Evolutionary conservation across 1,140 invertebrate species (phyloP).

Genomic region (Helicoverpa armigera): DNA sequence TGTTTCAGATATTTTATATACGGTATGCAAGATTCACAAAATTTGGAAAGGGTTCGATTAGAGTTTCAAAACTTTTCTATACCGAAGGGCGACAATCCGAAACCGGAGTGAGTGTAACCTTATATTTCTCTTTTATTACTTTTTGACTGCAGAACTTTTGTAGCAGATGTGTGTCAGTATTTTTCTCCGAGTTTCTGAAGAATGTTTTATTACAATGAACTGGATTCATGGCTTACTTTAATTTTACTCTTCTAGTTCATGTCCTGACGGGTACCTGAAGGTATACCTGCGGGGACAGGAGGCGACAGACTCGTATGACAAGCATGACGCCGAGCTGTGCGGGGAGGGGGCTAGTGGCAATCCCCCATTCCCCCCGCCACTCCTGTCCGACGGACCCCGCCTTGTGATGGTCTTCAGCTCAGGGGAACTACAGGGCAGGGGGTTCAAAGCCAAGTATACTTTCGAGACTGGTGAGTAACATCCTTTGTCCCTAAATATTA

Average conservation of each 20-base stretch:
- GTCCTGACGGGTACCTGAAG: slow-evolving; percentile 96
- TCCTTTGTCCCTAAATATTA: neutral
- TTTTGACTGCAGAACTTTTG: neutral
- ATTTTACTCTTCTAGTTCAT: slow-evolving; percentile 84
- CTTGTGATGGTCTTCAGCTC: slow-evolving; percentile 97
- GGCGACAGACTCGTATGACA: slow-evolving; percentile 96
- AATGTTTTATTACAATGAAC: neutral
- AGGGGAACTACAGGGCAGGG: slow-evolving; percentile 94
- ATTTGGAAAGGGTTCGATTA: slow-evolving; percentile 96
- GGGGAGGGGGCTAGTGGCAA: slow-evolving; percentile 87
- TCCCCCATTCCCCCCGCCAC: slow-evolving; percentile 88
- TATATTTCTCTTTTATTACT: too few relatives aligned
- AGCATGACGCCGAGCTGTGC: slow-evolving; percentile 97
- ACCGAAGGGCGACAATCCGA: slow-evolving; percentile 91
- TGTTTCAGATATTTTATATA: slow-evolving; percentile 96
- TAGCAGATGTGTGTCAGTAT: neutral
- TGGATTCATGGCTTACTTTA: too few relatives aligned
- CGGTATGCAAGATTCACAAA: slow-evolving; percentile 97
- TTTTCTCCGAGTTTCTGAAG: neutral
- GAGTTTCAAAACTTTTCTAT: slow-evolving; percentile 96
- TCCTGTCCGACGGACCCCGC: slow-evolving; percentile 96
- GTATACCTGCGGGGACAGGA: slow-evolving; percentile 97
- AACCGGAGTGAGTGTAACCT: slow-evolving; percentile 76
- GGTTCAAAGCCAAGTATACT: slow-evolving; percentile 96
- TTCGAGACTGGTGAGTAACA: slow-evolving; percentile 93